Evolutionary conservation across 2,113 vertebrate species (phyloP).

Genomic region (Pseudorectes ferrugineus): DNA sequence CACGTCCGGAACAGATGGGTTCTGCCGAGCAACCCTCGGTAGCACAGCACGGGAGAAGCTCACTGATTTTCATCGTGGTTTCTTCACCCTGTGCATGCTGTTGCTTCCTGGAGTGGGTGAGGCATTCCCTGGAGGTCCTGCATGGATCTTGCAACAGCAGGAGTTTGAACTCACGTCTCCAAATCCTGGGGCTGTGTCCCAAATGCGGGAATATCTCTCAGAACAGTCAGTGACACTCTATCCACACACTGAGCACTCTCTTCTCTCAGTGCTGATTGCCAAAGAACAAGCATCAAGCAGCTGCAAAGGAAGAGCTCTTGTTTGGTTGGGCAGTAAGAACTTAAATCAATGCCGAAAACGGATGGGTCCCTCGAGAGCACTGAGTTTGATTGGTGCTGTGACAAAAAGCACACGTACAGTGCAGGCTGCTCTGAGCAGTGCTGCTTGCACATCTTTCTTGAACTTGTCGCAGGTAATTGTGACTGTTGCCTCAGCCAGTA

Average conservation of each 20-base stretch:
- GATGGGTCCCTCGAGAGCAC: neutral
- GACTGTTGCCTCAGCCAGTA: neutral
- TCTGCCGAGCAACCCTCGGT: neutral
- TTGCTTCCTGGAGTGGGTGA: rapidly evolving
- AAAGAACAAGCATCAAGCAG: neutral
- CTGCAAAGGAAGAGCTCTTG: neutral
- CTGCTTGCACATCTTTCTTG: neutral
- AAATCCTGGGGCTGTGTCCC: neutral
- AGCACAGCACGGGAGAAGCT: neutral
- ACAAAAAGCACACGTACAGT: neutral
- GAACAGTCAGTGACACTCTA: neutral
- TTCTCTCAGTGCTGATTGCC: neutral
- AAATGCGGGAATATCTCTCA: neutral
- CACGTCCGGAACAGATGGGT: neutral
- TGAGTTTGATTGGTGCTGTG: neutral
- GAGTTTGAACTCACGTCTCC: neutral
- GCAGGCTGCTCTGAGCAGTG: neutral
- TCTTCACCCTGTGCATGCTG: neutral
- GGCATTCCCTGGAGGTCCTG: neutral
- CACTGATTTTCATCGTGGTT: rapidly evolving
- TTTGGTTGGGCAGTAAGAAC: neutral
- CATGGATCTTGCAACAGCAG: neutral
- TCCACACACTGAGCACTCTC: neutral
- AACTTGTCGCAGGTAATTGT: neutral
- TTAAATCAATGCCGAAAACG: neutral